These are phyloP conservation scores for Drosophila pectinifera DNA, from an alignment of 1,140 invertebrate genomes.

Conservation along the genomic window DNA sequence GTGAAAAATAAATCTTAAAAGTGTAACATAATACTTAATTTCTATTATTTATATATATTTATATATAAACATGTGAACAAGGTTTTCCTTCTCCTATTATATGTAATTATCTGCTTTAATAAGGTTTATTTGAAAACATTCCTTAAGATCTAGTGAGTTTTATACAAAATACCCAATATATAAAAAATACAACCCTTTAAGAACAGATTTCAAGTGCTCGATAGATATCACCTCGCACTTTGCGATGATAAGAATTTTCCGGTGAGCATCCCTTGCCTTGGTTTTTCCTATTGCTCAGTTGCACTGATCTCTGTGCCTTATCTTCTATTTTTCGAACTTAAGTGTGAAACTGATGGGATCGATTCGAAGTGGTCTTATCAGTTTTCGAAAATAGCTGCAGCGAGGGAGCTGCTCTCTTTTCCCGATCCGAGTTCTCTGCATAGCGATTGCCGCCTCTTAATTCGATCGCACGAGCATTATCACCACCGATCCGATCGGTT, in stretches of 20 bases:
- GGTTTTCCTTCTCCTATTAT: too few species aligned
- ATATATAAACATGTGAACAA: too few species aligned
- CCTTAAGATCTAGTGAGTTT: too few species aligned
- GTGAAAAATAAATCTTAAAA: too few species aligned
- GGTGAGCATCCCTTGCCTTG: not conserved
- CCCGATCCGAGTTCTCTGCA: conserved; percentile 12
- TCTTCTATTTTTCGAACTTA: conserved; percentile 26
- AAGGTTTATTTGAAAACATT: too few species aligned
- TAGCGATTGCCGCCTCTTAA: conserved; percentile 54
- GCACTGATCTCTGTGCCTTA: conserved; percentile 13
- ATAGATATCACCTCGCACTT: not conserved
- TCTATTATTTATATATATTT: too few species aligned
- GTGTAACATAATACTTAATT: too few species aligned
- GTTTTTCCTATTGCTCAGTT: conserved; percentile 4
- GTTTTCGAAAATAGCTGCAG: conserved; percentile 70
- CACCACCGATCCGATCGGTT: conserved; percentile 30
- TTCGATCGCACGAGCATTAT: conserved; percentile 57
- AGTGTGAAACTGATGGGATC: conserved; percentile 39
- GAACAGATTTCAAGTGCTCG: not conserved
- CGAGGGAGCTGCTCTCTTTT: conserved; percentile 23
- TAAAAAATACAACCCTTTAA: not conserved
- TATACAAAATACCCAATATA: not conserved
- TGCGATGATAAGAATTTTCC: conserved; percentile 8
- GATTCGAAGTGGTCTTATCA: conserved; percentile 58
- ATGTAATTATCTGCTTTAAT: too few species aligned